Percentiles rank a stretch among this genome's conserved stretches.
Evolutionary conservation across 2,888 invertebrate species (phyloP).

Genomic region (Vannuccia rotundouncinata): DNA sequence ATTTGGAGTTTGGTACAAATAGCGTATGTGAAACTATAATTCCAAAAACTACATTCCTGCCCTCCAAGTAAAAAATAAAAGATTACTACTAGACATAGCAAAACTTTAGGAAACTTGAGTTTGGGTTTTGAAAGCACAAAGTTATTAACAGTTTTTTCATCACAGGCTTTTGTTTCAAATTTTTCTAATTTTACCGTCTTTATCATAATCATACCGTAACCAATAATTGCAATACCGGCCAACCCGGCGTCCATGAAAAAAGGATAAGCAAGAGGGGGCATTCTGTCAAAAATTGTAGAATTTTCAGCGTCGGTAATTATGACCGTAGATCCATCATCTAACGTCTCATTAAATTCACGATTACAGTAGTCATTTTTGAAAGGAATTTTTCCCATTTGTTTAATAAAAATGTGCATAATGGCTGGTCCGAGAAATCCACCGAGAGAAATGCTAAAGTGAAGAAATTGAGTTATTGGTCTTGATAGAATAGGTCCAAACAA

Average conservation of each 20-base stretch:
- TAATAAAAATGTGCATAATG: background rate
- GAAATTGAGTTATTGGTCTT: background rate
- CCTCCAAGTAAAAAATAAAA: background rate
- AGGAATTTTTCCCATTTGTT: background rate
- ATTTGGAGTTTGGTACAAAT: background rate
- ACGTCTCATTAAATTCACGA: background rate
- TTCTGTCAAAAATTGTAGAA: background rate
- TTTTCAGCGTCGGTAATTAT: background rate
- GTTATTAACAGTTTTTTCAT: background rate
- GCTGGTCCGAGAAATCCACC: background rate
- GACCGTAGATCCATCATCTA: background rate
- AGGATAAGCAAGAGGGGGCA: background rate
- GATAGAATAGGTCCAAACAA: background rate
- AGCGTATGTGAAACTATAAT: background rate
- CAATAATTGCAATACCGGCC: background rate
- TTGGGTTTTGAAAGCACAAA: background rate
- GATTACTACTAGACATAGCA: background rate
- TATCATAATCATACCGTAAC: background rate
- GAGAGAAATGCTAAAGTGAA: background rate
- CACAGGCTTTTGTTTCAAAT: background rate
- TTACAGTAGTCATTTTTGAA: background rate
- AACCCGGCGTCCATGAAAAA: background rate
- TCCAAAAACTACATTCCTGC: background rate
- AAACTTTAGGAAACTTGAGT: background rate
- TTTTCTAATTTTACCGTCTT: background rate